Conservation (phyloP, 1,140 invertebrate genomes). For the Acromyrmex echinatior region DNA sequence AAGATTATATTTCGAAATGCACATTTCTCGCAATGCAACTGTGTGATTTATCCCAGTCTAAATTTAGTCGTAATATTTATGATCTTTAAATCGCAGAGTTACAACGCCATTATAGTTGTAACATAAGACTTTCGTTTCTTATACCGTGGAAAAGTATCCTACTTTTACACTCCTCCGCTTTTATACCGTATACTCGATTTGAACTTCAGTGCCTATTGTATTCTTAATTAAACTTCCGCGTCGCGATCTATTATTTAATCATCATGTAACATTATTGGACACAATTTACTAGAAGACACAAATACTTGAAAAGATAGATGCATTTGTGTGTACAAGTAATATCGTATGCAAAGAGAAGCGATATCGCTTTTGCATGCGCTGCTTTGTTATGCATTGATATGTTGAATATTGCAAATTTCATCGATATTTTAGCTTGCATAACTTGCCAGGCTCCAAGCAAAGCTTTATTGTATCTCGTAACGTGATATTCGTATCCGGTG, state of each 20-base stretch:
- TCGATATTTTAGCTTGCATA: constrained; percentile 9
- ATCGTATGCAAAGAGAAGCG: neutral
- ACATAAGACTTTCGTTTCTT: constrained; percentile 40
- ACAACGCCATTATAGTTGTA: neutral
- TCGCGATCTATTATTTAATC: constrained; percentile 49
- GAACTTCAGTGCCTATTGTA: constrained; percentile 42
- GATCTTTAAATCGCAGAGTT: constrained; percentile 23
- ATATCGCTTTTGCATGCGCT: constrained; percentile 30
- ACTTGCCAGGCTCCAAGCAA: constrained; percentile 12
- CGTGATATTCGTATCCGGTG: neutral
- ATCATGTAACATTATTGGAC: constrained; percentile 10
- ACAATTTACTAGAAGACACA: neutral
- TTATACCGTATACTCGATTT: neutral
- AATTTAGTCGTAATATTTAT: neutral
- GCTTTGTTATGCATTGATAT: constrained; percentile 30
- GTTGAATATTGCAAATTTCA: constrained; percentile 55
- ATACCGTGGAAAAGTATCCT: constrained; percentile 19
- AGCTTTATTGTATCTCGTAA: constrained; percentile 33
- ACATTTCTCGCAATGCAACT: neutral
- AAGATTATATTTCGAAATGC: neutral
- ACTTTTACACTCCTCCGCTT: constrained; percentile 17
- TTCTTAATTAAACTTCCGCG: constrained; percentile 60
- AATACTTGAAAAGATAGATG: constrained; percentile 9
- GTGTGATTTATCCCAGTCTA: neutral
- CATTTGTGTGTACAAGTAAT: neutral